These are phyloP conservation scores for Channa striata DNA, from an alignment of 2,797 vertebrate genomes.

Conservation along the genomic window DNA sequence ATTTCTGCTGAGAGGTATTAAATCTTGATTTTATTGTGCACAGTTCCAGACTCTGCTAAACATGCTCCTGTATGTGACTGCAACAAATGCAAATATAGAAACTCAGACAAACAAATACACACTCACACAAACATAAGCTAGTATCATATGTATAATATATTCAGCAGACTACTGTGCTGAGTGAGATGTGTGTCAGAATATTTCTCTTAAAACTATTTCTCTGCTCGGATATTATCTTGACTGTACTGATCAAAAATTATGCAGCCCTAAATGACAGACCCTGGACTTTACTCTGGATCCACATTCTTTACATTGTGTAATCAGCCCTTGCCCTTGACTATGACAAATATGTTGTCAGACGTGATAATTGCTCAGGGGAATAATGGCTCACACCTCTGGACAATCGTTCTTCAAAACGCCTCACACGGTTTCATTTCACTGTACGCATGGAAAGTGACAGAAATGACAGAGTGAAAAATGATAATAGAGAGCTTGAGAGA, in stretches of 20 bases:
- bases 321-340: not conserved
- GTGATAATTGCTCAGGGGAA: not conserved
- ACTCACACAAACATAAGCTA: not conserved
- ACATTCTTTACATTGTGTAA: not conserved
- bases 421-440: not conserved
- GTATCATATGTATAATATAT: constrained; percentile 25
- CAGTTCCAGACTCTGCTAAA: constrained; percentile 2
- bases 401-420: not conserved
- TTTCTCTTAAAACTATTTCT: not conserved
- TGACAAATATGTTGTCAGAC: not conserved
- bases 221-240: constrained; percentile 23
- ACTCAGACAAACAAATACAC: constrained; percentile 1
- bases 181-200: not conserved
- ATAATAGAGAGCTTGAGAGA: not conserved
- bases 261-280: constrained; percentile 12
- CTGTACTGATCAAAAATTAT: constrained; percentile 33
- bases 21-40: constrained; percentile 34
- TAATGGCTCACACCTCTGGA: not conserved
- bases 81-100: constrained; percentile 14
- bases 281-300: not conserved
- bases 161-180: too few relatives aligned
- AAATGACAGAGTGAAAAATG: constrained; percentile 7
- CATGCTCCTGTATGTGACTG: constrained; percentile 9
- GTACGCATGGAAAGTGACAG: not conserved
- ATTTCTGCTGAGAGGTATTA: constrained; percentile 7